Base-by-base conservation (phyloP, 1,140 invertebrate genomes). In the Neodiprion virginianus region DNA sequence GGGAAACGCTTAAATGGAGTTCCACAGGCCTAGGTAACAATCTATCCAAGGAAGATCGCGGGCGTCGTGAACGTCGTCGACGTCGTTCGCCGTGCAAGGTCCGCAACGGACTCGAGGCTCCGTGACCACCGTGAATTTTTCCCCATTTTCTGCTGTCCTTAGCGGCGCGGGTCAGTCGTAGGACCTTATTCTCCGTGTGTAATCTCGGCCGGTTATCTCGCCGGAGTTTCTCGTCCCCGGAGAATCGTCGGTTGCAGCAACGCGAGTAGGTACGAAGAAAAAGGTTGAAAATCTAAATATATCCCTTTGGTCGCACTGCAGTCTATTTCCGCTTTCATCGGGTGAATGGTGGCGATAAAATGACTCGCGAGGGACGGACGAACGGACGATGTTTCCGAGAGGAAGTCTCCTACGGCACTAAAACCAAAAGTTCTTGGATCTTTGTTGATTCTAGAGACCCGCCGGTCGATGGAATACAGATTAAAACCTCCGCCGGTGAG, bases 281-380 rank as follows among this genome's bases (percentile, higher is more conserved):
- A 21, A 61, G 53, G 3, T 61, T 61, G 53, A 61, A 61, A 14
- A 61, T 61, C 53, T 61, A 61, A 61, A 61, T 61, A 61, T 61
- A 61, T 61, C 11, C 11, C 53, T 17, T 61, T 17, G n/a, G 11
- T 17, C 53, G 53, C 53, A 14, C 53, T 17, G 53, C 53, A 61
- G 53, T 61, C 53, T 61, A 61, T 61, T 61, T 61, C 53, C 53
- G 53, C 53, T 61, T 61, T 61, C 53, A 61, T 14, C 53, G 53
- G 53, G 53, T 61, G 53, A 61, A 61, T 61, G 53, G n/a, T 14
- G n/a, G 53, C 53, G 53, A 61, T 61, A 61, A 61, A 61, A 61
- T 61, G 11, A 61, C 53, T 61, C 53, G 53, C 53, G 53, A 61
- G 53, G 53, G 53, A 12, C 53, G n/a, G 53, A n/a, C 11, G 11